phyloP scores from a whole-genome alignment of 2,797 vertebrate genomes.

The Pangasius larnaudii region DNA sequence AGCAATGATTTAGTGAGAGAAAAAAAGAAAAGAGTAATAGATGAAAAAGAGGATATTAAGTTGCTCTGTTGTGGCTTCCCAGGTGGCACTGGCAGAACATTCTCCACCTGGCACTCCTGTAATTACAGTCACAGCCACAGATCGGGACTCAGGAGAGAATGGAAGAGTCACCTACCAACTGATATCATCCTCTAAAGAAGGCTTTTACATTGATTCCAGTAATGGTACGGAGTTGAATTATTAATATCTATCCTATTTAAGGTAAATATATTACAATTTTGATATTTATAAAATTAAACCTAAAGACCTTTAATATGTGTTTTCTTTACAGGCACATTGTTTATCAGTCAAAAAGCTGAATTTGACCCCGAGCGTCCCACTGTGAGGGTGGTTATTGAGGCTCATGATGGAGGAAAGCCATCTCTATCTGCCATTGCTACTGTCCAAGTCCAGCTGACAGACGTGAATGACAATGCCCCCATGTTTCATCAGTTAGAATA shows the following conservation, averaged over 20 bases:
- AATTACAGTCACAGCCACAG: slow-evolving; percentile 90
- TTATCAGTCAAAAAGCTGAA: slow-evolving; percentile 80
- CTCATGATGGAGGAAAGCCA: slow-evolving; percentile 84
- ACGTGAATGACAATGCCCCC: slow-evolving; percentile 92
- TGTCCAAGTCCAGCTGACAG: slow-evolving; percentile 88
- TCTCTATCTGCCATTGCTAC: slow-evolving; percentile 83
- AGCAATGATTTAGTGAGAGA: background rate
- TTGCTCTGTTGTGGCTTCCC: slow-evolving; percentile 39
- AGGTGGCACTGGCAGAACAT: slow-evolving; percentile 90
- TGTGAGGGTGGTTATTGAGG: slow-evolving; percentile 89
- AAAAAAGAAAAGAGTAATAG: background rate
- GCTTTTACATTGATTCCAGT: slow-evolving; percentile 86
- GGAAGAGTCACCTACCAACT: slow-evolving; percentile 88
- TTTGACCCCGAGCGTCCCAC: slow-evolving; percentile 80
- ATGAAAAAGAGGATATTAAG: slow-evolving; percentile 6
- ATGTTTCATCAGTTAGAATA: slow-evolving; percentile 86
- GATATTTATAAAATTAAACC: background rate
- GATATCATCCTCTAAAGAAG: slow-evolving; percentile 79
- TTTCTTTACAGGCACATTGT: slow-evolving; percentile 85
- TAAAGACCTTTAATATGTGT: background rate
- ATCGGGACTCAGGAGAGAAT: slow-evolving; percentile 89
- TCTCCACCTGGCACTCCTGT: slow-evolving; percentile 84
- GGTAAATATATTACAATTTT: background rate
- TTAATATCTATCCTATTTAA: background rate
- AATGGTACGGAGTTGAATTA: slow-evolving; percentile 79